Percentiles rank a stretch among this genome's conserved stretches.
Evolutionary conservation across 2,888 invertebrate genomes (phyloP).

Genomic region (Ochropleura leucogaster): DNA sequence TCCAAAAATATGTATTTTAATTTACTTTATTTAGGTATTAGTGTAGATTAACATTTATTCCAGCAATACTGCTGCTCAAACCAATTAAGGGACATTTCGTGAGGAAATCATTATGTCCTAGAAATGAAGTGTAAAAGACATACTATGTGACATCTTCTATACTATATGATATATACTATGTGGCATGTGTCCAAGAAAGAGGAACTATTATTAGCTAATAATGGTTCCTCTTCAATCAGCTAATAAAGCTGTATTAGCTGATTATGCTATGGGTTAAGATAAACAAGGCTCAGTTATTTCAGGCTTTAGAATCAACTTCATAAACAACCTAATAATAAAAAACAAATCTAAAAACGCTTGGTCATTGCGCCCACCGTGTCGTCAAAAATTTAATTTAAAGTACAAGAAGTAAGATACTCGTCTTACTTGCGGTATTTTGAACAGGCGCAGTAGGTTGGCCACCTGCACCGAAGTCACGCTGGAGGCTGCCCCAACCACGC

Average conservation of each 20-base stretch:
- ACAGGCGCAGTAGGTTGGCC: constrained; percentile 95
- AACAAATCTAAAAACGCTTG: too few relatives aligned
- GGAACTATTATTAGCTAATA: neutral
- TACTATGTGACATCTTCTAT: neutral
- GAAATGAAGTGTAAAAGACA: neutral
- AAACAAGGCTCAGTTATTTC: too few relatives aligned
- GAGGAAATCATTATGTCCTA: too few relatives aligned
- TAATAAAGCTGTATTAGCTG: too few relatives aligned
- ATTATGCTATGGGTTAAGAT: neutral
- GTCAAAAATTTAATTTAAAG: too few relatives aligned
- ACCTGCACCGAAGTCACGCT: constrained; percentile 99
- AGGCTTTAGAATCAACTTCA: neutral
- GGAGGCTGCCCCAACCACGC: constrained; percentile 90
- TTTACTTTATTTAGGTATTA: too few relatives aligned
- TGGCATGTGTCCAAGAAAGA: neutral
- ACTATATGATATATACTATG: too few relatives aligned
- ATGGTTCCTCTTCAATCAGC: too few relatives aligned
- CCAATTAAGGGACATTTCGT: neutral
- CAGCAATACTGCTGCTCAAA: neutral
- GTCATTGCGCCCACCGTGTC: too few relatives aligned
- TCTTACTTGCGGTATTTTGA: constrained; percentile 95
- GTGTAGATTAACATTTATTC: neutral
- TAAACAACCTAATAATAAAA: too few relatives aligned
- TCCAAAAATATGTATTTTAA: neutral
- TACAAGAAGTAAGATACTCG: too few relatives aligned